Base-by-base conservation (phyloP, 2,797 vertebrate species). In the Vespertilio murinus region DNA sequence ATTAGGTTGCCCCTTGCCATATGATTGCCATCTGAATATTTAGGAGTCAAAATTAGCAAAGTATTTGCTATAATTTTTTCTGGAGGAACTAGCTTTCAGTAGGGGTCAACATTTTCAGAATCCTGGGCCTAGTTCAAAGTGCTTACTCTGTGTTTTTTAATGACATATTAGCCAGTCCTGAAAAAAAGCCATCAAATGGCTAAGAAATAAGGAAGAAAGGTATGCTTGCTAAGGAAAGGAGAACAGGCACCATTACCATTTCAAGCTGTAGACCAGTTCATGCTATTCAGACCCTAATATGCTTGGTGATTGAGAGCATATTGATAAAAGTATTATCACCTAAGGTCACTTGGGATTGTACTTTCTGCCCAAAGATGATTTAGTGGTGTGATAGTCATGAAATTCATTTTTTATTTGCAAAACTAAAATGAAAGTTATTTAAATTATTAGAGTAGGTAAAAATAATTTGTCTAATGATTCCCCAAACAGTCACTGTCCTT, bases 361-460 rank as follows among this genome's bases (percentile, higher is more conserved):
- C 52, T 94, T 82, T 75, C 49, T 88, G 40, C 54, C 69, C 81
- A 87, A 70, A 82, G 84, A 90, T 77, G 65, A 22, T 92, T 84
- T 82, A 17, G 47, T 83, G 18, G 30, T 81, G 5, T 91, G 64
- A 42, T 84, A 92, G 70, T 86, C 65, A 96, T 88, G 73, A 93
- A 93, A 85, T 96, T 95, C 77, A 94, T 78, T 88, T 82, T 95
- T 82, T 73, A 87, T 74, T 96, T 95, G 69, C 38, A 79, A 93
- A 95, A 95, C 93, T 94, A 91, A 96, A 95, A 82, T 93, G 59
- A 87, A 91, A 71, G 61, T 61, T 87, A 94, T 88, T 94, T 94
- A 95, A 95, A 94, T 94, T 88, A 54, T 77, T 93, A 93, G 23
- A 90, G 45, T 23, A 52, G 56, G 49, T 96, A 73, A 97, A 85